Evolutionary conservation across 2,888 invertebrate species (phyloP).

Genomic region (Cryptocephalus moraei): DNA sequence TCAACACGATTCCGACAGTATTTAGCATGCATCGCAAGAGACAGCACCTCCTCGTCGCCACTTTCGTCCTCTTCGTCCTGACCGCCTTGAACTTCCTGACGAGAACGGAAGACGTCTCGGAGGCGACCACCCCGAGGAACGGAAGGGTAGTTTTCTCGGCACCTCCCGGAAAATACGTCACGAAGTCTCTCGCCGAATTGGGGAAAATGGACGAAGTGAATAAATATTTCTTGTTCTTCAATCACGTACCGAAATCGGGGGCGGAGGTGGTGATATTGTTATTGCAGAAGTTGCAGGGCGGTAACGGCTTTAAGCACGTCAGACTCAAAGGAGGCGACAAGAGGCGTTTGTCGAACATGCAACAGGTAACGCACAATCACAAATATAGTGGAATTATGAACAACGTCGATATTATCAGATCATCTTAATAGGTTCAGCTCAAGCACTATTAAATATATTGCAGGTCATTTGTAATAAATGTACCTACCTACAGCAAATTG

Average conservation of each 20-base stretch:
- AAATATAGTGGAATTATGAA: neutral
- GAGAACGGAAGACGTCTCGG: too few species aligned
- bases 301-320: slow-evolving; percentile 48
- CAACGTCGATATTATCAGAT: too few species aligned
- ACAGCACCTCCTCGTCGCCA: too few species aligned
- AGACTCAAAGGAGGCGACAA: slow-evolving; percentile 36
- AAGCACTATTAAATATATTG: too few species aligned
- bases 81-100: too few species aligned
- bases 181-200: slow-evolving; percentile 43
- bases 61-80: too few species aligned
- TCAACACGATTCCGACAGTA: too few species aligned
- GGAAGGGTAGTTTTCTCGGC: neutral
- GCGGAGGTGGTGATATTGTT: slow-evolving; percentile 49
- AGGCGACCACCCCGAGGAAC: neutral
- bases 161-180: slow-evolving; percentile 28
- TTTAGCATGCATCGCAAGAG: too few species aligned
- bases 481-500: too few species aligned
- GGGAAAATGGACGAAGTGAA: slow-evolving; percentile 40
- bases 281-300: slow-evolving; percentile 47
- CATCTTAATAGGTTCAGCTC: too few species aligned
- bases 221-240: slow-evolving; percentile 47
- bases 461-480: too few species aligned
- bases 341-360: slow-evolving; percentile 27
- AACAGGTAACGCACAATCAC: slow-evolving; percentile 32
- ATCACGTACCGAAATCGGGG: slow-evolving; percentile 49